A percentile compares a stretch with the other conserved stretches of the same genome.
Conservation (phyloP, 2,113 vertebrate genomes). For the Fregetta grallaria region DNA sequence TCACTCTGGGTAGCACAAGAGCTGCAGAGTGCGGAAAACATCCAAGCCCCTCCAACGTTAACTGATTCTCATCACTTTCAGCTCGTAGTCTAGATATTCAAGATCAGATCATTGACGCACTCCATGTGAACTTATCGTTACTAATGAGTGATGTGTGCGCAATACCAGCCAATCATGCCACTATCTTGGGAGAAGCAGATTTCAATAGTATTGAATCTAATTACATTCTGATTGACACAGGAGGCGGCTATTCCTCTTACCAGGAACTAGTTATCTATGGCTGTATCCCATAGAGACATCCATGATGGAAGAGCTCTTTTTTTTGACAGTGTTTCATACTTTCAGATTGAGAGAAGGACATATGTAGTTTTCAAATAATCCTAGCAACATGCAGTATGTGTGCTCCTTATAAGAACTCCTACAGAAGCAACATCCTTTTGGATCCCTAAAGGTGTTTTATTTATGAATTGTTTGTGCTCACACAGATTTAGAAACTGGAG, state of each 20-base stretch:
- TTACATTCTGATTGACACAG: neutral
- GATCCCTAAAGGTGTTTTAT: neutral
- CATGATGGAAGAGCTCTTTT: neutral
- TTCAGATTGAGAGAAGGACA: neutral
- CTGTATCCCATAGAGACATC: neutral
- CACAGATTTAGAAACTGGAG: neutral
- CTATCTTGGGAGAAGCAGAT: neutral
- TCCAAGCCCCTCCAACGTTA: neutral
- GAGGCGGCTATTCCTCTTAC: neutral
- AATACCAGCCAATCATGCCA: neutral
- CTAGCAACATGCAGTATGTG: neutral
- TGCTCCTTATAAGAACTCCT: neutral
- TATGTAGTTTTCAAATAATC: neutral
- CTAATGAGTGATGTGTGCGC: accelerated
- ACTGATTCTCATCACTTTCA: neutral
- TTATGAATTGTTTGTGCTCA: neutral
- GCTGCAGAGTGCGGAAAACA: neutral
- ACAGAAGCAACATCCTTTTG: neutral
- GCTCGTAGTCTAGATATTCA: neutral
- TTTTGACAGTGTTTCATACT: neutral
- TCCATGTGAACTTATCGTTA: neutral
- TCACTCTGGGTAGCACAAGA: neutral
- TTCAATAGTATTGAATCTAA: neutral
- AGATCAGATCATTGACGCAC: neutral
- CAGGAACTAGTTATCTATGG: neutral